Percentiles rank a stretch among this genome's conserved stretches.
Evolutionary conservation across 2,797 vertebrate genomes (phyloP).

Genomic region (Hemibagrus guttatus): DNA sequence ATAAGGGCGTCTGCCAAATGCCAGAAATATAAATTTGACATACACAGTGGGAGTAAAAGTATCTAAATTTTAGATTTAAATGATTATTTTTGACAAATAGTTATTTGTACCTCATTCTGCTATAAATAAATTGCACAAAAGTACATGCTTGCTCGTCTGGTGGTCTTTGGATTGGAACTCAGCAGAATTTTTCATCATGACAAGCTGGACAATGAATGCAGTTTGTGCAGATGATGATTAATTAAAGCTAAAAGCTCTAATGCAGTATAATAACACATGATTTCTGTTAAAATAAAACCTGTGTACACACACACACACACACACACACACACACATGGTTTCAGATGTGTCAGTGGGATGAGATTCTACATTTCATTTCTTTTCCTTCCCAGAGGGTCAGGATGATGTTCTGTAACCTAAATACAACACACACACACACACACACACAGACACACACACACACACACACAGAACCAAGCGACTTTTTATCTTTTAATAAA

Average conservation of each 20-base stretch:
- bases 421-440: background rate
- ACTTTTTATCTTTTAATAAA: background rate
- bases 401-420: background rate
- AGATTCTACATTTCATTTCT: background rate
- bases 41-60: too few relatives aligned
- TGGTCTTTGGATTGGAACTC: background rate
- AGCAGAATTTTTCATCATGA: background rate
- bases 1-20: too few relatives aligned
- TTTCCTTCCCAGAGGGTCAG: background rate
- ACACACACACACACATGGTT: background rate
- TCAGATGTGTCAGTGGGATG: background rate
- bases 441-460: slow-evolving; percentile 10
- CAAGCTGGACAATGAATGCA: background rate
- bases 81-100: background rate
- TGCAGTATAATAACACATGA: background rate
- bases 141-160: background rate
- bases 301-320: background rate
- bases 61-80: background rate
- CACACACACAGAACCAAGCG: background rate
- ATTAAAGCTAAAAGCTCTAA: background rate
- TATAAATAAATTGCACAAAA: background rate
- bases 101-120: background rate
- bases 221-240: background rate
- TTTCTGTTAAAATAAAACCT: background rate
- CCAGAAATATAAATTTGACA: too few relatives aligned